Evolutionary conservation across 2,888 invertebrate species (phyloP).

Genomic region (Lithosia quadra): DNA sequence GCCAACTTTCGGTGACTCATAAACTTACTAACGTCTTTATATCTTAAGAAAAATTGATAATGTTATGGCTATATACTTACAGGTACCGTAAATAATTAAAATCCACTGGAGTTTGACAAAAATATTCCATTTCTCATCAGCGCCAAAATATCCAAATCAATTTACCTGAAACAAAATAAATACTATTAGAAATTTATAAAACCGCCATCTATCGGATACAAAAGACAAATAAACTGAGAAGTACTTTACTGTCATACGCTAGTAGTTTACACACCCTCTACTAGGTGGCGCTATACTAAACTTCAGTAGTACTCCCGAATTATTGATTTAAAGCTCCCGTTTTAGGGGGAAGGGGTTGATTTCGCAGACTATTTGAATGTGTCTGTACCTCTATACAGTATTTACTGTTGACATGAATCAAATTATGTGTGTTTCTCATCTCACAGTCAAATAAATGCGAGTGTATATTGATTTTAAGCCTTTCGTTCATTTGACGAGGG

Average conservation of each 20-base stretch:
- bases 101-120: neutral
- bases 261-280: slow-evolving; percentile 30
- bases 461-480: slow-evolving; percentile 37
- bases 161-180: slow-evolving; percentile 50
- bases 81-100: neutral
- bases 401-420: slow-evolving; percentile 47
- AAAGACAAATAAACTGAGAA: slow-evolving; percentile 26
- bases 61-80: neutral
- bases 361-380: slow-evolving; percentile 35
- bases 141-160: slow-evolving; percentile 10
- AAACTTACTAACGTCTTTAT: neutral
- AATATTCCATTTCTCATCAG: neutral
- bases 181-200: slow-evolving; percentile 29
- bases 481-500: neutral
- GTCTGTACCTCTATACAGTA: slow-evolving; percentile 43
- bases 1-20: neutral
- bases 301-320: slow-evolving; percentile 28
- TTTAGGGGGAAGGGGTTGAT: slow-evolving; percentile 20
- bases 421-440: slow-evolving; percentile 35
- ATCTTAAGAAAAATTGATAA: neutral
- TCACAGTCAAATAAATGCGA: slow-evolving; percentile 18
- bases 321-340: slow-evolving; percentile 43
- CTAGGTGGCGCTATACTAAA: slow-evolving; percentile 46
- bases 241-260: neutral
- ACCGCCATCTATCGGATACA: slow-evolving; percentile 41